A percentile compares a stretch with the other conserved stretches of the same genome.
phyloP scores from a whole-genome alignment of 2,113 vertebrate species.

The Martes martes region DNA sequence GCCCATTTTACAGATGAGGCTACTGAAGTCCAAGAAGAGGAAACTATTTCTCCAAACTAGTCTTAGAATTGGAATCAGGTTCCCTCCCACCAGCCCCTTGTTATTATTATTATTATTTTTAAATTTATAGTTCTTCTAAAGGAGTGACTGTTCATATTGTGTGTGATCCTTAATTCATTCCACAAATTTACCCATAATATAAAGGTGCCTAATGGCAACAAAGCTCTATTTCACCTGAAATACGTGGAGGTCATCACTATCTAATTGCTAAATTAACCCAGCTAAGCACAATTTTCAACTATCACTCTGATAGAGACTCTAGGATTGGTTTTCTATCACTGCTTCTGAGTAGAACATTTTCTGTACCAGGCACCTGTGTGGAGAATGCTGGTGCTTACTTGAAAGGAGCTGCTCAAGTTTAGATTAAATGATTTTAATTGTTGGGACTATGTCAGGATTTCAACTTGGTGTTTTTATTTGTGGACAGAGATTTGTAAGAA shows the following conservation, averaged over 20 bases:
- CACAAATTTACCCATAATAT: not conserved
- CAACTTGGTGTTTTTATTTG: not conserved
- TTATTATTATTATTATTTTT: not conserved
- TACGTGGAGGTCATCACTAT: not conserved
- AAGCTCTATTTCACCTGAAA: not conserved
- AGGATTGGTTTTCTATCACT: not conserved
- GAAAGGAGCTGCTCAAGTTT: not conserved
- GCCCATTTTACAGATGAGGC: not conserved
- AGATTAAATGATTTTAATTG: not conserved
- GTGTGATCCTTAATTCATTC: not conserved
- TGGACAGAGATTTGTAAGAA: not conserved
- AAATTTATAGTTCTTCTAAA: not conserved
- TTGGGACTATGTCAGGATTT: not conserved
- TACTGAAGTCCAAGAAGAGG: not conserved
- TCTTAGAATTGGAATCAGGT: not conserved
- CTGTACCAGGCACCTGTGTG: not conserved
- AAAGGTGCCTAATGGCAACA: not conserved
- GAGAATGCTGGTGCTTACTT: not conserved
- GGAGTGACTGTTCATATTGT: not conserved
- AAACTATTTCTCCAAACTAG: not conserved
- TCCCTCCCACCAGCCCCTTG: too few relatives aligned
- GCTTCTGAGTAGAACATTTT: conserved; percentile 18
- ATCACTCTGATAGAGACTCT: not conserved
- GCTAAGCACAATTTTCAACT: conserved; percentile 19
- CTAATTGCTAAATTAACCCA: not conserved